Base-by-base conservation (phyloP, 2,888 invertebrate species). In the Strigamia crassipes region DNA sequence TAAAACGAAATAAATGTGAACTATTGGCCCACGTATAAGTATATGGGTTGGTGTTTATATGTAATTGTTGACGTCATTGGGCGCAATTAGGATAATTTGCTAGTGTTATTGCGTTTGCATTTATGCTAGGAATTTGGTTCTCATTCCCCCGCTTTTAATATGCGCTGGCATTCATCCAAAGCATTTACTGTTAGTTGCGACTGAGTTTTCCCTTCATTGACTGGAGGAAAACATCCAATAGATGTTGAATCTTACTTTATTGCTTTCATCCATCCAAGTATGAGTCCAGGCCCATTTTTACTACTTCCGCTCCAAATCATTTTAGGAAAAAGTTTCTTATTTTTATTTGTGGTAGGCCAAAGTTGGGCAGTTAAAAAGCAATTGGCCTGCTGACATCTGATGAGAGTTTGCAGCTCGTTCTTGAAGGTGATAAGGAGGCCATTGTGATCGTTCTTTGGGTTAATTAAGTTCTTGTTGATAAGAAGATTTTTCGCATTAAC, bases 311-410 rank as follows among this genome's bases (percentile, higher is more conserved):
- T 73, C 73, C 73, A 73, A 31, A 73, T 73, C 73, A 73, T 73
- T 73, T 73, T 73, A 31, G 73, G 73, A 27, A 73, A 73, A 73
- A 73, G 27, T 73, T 73, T 73, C 73, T 73, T 73, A 73, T 73
- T 73, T 73, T 31, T 73, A 31, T 73, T 73, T 73, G 73, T 31
- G 73, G 73, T 73, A 73, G 73, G 73, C 73, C 73, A 73, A 27
- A 73, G 73, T 73, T 73, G 73, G 73, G 73, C 27, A 73, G 73
- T 73, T 73, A 73, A 73, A 73, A 73, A 73, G 73, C 73, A 73
- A 73, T 73, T 73, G 73, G 31, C 73, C 73, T 73, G 73, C 73
- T 73, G 73, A 73, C 73, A 73, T 73, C 73, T 73, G 73, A 73
- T 31, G 73, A 27, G 73, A 73, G 73, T 73, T 73, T 73, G 73